Evolutionary conservation across 2,888 invertebrate genomes (phyloP).

Genomic region (Rhingia rostrata): DNA sequence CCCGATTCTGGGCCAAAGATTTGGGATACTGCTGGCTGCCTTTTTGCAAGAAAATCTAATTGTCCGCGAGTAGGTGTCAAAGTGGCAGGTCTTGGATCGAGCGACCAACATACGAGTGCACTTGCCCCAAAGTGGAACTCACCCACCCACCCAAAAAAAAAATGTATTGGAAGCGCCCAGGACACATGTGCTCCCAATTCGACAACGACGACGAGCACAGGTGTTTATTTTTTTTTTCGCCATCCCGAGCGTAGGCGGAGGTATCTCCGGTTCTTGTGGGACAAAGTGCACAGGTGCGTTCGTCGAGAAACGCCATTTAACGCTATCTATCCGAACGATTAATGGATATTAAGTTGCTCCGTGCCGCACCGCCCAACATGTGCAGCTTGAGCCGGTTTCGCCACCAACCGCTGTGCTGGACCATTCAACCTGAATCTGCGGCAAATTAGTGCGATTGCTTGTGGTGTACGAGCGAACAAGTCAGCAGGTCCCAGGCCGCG

Average conservation of each 20-base stretch:
- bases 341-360: constrained; percentile 59
- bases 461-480: constrained; percentile 39
- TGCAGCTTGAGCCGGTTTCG: constrained; percentile 54
- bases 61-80: constrained; percentile 75
- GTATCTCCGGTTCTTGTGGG: constrained; percentile 65
- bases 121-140: constrained; percentile 47
- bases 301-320: constrained; percentile 60
- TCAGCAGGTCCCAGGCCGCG: constrained; percentile 73
- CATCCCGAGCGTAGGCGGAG: constrained; percentile 52
- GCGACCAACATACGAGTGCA: constrained; percentile 30
- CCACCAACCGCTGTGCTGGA: constrained; percentile 26
- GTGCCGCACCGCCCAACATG: constrained; percentile 17
- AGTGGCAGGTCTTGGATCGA: constrained; percentile 72
- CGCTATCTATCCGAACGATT: constrained; percentile 59
- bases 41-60: constrained; percentile 36
- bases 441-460: constrained; percentile 70
- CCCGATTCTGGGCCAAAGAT: constrained; percentile 64
- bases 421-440: constrained; percentile 62
- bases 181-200: constrained; percentile 52
- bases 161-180: constrained; percentile 28
- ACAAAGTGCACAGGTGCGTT: constrained; percentile 69
- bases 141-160: constrained; percentile 42
- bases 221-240: constrained; percentile 36
- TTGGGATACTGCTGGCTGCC: constrained; percentile 38
- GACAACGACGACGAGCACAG: constrained; percentile 38